Evolutionary conservation across 2,797 vertebrate genomes (phyloP), one percentile per base, ranked within the genome.

Genomic region (Euthynnus affinis): DNA sequence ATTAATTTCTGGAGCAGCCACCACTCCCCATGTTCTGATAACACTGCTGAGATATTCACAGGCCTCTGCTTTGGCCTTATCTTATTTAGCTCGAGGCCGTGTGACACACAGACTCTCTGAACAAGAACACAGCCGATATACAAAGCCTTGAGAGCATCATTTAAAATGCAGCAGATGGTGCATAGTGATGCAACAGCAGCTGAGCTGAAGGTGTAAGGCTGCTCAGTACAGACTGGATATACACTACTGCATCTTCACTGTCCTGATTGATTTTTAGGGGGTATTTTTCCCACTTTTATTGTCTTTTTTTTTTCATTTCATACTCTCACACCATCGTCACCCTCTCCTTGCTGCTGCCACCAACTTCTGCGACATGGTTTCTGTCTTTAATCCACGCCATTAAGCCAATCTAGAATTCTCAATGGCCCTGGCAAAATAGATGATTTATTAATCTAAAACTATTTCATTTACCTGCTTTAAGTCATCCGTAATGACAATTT

Each of bases 101-200:
- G 72, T 76, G 76, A 49, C 46, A 49, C 46, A 62, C 42, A 52
- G 40, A 40, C 60, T 22, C 74, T 66, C 61, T 52, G 64, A 55
- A 84, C 82, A 81, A 80, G 75, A 76, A 49, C 70, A 49, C 70
- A 80, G 74, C 32, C n/a, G 3, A 83, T 49, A 34, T 51, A 65
- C 40, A 82, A 80, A 83, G 82, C 87, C 81, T 82, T 76, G 61
- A 82, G 81, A 85, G 76, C 78, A 76, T 80, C 22, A 69, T 84
- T 87, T 85, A 55, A 61, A 76, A 88, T 87, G 81, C 85, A 85
- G 84, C 82, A 85, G 82, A 88, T 85, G 80, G 78, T 81, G 70
- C 48, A 22, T 23, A 7, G 46, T 52, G 60, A 75, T 75, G 72
- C 76, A 69, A 76, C 71, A 58, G 69, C 80, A 71, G 77, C 82